Evolutionary conservation across 2,888 invertebrate genomes (phyloP).

Genomic region (Mesochorus sp.): DNA sequence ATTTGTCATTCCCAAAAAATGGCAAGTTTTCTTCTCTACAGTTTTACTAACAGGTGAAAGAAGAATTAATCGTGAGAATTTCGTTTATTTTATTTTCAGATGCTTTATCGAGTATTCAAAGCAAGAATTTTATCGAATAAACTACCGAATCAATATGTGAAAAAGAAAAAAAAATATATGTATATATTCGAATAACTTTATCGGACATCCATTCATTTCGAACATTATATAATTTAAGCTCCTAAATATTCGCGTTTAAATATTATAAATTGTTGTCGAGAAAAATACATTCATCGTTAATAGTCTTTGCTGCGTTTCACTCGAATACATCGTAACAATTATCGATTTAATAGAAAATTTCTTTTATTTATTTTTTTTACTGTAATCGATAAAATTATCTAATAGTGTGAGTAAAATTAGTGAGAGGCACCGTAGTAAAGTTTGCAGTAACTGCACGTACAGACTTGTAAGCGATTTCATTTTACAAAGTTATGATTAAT

Average conservation of each 20-base stretch:
- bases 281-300: conserved; percentile 19
- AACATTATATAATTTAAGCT: not conserved
- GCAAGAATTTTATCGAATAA: too few relatives aligned
- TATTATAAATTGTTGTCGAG: conserved; percentile 13
- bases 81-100: too few relatives aligned
- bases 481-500: conserved; percentile 56
- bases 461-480: conserved; percentile 51
- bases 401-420: conserved; percentile 69
- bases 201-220: conserved; percentile 1
- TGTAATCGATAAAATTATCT: conserved; percentile 55
- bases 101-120: too few relatives aligned
- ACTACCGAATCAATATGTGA: too few relatives aligned
- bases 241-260: not conserved
- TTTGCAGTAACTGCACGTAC: conserved; percentile 64
- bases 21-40: too few relatives aligned
- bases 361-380: conserved; percentile 15
- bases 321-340: conserved; percentile 4
- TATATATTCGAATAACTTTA: not conserved
- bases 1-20: too few relatives aligned
- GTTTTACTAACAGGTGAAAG: too few relatives aligned
- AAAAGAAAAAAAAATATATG: not conserved
- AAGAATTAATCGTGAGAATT: too few relatives aligned
- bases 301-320: conserved; percentile 34
- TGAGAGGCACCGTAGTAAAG: conserved; percentile 76
- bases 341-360: conserved; percentile 16